phyloP scores from a whole-genome alignment of 2,113 vertebrate genomes.

The Brevimyrus niger region DNA sequence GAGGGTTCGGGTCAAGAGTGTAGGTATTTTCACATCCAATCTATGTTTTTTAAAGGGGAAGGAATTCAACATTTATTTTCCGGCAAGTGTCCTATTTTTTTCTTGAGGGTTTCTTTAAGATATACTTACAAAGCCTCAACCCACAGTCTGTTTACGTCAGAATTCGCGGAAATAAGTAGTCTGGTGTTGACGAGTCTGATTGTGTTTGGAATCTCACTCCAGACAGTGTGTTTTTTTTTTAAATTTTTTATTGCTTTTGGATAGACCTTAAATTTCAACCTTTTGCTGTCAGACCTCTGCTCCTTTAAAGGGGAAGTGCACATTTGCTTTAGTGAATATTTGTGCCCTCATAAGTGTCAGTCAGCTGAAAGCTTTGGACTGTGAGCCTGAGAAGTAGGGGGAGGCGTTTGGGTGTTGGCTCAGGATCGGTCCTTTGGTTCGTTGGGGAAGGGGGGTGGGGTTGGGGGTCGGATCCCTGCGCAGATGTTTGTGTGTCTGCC shows the following conservation, averaged over 20 bases:
- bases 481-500: not conserved
- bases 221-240: no score
- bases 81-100: not conserved
- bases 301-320: not conserved
- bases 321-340: not conserved
- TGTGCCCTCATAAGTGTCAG: not conserved
- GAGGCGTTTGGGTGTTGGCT: not conserved
- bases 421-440: not conserved
- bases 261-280: not conserved
- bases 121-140: not conserved
- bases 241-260: not conserved
- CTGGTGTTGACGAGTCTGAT: not conserved
- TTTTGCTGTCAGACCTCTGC: not conserved
- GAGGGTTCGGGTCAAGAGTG: slow-evolving; percentile 23
- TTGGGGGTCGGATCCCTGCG: not conserved
- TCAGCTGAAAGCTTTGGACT: not conserved
- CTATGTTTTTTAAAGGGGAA: not conserved
- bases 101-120: not conserved
- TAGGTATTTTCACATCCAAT: not conserved
- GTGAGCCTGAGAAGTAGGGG: not conserved
- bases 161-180: not conserved
- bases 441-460: not conserved
- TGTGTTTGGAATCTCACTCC: not conserved
- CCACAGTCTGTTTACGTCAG: not conserved
- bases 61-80: not conserved